These are phyloP conservation scores for Molothrus ater DNA, from an alignment of 2,797 vertebrate species.

Conservation along the genomic window DNA sequence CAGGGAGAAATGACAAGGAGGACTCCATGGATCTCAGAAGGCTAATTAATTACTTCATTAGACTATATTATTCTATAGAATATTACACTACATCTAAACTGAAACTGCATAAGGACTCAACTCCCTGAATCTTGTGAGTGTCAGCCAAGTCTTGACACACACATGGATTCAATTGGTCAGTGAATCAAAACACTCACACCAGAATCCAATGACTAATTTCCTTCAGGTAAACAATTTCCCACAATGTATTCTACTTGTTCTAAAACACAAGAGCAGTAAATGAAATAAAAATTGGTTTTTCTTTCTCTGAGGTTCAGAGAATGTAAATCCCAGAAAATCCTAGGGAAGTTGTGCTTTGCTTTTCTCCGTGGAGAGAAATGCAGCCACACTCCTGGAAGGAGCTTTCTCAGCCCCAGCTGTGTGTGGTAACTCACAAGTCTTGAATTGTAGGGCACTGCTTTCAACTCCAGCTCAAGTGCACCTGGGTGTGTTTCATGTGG, in stretches of 20 bases:
- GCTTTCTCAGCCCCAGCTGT: background rate
- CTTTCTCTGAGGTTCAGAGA: background rate
- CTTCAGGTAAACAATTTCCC: background rate
- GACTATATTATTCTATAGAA: too few species aligned
- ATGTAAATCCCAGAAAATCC: background rate
- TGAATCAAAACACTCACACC: background rate
- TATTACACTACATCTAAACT: too few species aligned
- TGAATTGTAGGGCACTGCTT: background rate
- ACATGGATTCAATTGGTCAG: background rate
- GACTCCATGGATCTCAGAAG: too few species aligned
- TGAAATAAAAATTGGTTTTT: background rate
- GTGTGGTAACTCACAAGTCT: background rate
- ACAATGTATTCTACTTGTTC: background rate
- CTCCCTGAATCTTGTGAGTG: too few species aligned
- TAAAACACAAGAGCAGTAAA: background rate
- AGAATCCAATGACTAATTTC: background rate
- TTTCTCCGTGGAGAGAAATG: background rate
- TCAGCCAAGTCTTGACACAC: background rate
- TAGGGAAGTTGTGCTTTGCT: background rate
- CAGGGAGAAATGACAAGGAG: background rate
- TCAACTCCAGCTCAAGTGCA: background rate
- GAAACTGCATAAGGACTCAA: too few species aligned
- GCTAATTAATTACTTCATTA: too few species aligned
- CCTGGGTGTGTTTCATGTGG: background rate
- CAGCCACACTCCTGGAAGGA: background rate